phyloP scores from a whole-genome alignment of 2,113 vertebrate species.

The Gopherus flavomarginatus region DNA sequence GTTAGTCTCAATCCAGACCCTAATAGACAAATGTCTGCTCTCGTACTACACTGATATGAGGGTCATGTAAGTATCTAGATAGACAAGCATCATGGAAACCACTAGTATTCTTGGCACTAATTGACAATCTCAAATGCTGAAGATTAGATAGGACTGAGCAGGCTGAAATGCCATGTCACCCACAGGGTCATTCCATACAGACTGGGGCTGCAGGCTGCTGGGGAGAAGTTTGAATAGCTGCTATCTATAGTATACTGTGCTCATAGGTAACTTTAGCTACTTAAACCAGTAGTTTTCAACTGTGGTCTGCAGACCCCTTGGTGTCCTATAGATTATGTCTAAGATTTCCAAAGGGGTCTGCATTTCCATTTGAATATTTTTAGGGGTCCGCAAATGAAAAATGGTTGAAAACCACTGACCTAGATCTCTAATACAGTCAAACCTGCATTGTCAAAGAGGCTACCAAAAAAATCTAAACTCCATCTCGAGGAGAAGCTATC shows the following conservation, averaged over 20 bases:
- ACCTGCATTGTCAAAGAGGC: not conserved
- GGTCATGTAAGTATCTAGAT: not conserved
- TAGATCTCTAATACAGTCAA: not conserved
- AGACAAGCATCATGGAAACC: not conserved
- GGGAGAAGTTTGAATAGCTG: not conserved
- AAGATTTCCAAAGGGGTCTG: too few relatives aligned
- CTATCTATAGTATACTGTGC: not conserved
- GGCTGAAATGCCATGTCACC: not conserved
- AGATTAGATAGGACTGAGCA: not conserved
- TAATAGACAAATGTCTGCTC: not conserved
- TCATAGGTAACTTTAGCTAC: not conserved
- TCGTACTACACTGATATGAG: not conserved
- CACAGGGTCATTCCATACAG: not conserved
- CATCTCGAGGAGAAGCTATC: not conserved
- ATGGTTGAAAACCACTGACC: not conserved
- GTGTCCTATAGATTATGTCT: too few relatives aligned
- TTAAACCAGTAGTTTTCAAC: too few relatives aligned
- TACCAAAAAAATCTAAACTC: not conserved
- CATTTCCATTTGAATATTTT: too few relatives aligned
- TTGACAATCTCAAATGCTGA: not conserved
- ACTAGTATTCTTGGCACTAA: accelerated
- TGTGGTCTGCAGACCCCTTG: too few relatives aligned
- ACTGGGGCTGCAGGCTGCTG: not conserved
- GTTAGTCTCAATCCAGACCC: not conserved
- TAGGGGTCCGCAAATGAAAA: too few relatives aligned